Evolutionary conservation across 2,113 vertebrate species (phyloP).

Genomic region (Turnix velox): DNA sequence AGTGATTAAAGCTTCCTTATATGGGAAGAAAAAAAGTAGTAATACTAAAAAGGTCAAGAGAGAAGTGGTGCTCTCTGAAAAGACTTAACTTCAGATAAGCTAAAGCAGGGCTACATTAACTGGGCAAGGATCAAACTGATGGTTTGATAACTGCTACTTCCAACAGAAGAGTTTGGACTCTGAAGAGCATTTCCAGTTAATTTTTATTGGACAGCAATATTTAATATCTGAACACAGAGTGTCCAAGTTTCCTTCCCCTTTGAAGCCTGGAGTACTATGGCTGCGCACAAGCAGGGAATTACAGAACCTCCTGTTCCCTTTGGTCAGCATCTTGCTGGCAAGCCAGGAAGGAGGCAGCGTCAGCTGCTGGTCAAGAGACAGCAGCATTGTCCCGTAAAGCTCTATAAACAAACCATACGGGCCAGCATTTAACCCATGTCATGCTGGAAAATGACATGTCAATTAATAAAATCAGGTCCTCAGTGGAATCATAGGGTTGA

Average conservation of each 20-base stretch:
- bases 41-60: constrained; percentile 10
- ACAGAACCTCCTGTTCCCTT: not conserved
- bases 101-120: not conserved
- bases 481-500: not conserved
- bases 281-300: not conserved
- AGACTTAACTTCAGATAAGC: not conserved
- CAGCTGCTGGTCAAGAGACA: not conserved
- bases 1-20: constrained; percentile 57
- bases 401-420: not conserved
- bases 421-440: not conserved
- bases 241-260: not conserved
- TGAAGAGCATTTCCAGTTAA: not conserved
- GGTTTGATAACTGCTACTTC: not conserved
- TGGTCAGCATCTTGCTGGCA: not conserved
- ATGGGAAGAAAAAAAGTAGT: constrained; percentile 59
- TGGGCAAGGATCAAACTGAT: not conserved
- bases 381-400: not conserved
- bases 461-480: not conserved
- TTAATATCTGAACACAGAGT: not conserved
- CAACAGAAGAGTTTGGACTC: not conserved
- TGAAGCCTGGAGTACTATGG: not conserved
- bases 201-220: not conserved
- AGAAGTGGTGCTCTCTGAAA: not conserved
- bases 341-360: not conserved
- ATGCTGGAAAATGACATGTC: not conserved